Evolutionary conservation across 2,888 invertebrate species (phyloP).

Genomic region (Patella pellucida): DNA sequence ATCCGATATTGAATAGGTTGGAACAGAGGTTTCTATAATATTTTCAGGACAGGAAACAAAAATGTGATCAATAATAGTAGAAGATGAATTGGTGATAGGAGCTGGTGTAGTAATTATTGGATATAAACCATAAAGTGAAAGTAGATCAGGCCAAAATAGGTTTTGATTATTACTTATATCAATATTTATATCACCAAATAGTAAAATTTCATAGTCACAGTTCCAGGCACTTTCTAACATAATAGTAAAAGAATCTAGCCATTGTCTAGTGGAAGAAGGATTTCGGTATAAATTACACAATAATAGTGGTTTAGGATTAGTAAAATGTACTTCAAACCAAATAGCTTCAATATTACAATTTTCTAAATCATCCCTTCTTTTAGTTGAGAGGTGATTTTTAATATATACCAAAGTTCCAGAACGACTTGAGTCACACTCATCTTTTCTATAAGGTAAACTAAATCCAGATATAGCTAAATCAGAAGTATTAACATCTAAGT

Average conservation of each 20-base stretch:
- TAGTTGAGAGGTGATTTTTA: not conserved
- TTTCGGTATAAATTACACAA: not conserved
- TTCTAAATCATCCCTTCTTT: not conserved
- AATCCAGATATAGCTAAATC: not conserved
- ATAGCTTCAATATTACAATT: not conserved
- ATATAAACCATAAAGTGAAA: not conserved
- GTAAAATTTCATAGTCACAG: not conserved
- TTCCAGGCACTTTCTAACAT: not conserved
- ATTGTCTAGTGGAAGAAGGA: not conserved
- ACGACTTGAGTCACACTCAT: not conserved
- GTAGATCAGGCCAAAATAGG: not conserved
- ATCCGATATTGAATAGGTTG: not conserved
- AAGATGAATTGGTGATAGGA: not conserved
- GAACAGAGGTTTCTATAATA: not conserved
- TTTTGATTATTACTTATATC: not conserved
- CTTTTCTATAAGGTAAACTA: not conserved
- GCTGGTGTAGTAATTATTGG: not conserved
- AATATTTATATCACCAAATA: not conserved
- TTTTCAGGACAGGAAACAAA: not conserved
- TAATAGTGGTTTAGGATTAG: not conserved
- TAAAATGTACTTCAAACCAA: not conserved
- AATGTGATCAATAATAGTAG: slow-evolving; percentile 5
- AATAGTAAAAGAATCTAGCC: not conserved
- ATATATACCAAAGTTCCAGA: not conserved
- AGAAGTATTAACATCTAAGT: not conserved